phyloP scores from a whole-genome alignment of 2,113 vertebrate genomes.

The Ceuthmochares aereus region DNA sequence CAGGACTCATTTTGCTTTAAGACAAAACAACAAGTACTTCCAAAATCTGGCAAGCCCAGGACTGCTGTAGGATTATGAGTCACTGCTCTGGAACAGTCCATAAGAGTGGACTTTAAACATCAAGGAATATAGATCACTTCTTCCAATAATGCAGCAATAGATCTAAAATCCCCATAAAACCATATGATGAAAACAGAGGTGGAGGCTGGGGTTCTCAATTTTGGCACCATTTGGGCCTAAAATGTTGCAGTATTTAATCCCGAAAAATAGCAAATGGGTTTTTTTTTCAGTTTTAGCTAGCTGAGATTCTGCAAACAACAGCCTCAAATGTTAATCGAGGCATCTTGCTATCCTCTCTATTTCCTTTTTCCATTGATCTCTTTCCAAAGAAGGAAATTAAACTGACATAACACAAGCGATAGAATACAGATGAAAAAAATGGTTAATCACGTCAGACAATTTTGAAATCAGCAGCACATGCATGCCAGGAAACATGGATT shows the following conservation, averaged over 20 bases:
- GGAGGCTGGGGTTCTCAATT: not conserved
- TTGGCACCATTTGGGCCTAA: not conserved
- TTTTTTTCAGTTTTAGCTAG: not conserved
- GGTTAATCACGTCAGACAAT: conserved; percentile 43
- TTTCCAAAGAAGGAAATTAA: conserved; percentile 56
- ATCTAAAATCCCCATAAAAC: not conserved
- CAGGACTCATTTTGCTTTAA: not conserved
- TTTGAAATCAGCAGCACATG: conserved; percentile 13
- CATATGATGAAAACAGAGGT: not conserved
- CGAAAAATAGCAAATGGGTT: not conserved
- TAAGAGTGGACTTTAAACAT: not conserved
- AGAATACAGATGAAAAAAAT: conserved; percentile 49
- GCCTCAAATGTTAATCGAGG: conserved; percentile 7
- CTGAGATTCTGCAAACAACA: not conserved
- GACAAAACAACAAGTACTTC: not conserved
- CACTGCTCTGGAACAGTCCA: not conserved
- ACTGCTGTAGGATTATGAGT: not conserved
- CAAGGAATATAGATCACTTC: not conserved
- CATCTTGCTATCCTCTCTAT: not conserved
- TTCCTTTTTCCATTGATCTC: conserved; percentile 43
- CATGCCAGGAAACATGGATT: not conserved
- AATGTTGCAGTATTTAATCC: not conserved
- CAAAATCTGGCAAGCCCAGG: not conserved
- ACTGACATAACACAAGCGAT: conserved; percentile 4
- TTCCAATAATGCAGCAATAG: not conserved